These are phyloP conservation scores for Oasisia sp. DNA, from an alignment of 2,888 invertebrate genomes.

Conservation along the genomic window DNA sequence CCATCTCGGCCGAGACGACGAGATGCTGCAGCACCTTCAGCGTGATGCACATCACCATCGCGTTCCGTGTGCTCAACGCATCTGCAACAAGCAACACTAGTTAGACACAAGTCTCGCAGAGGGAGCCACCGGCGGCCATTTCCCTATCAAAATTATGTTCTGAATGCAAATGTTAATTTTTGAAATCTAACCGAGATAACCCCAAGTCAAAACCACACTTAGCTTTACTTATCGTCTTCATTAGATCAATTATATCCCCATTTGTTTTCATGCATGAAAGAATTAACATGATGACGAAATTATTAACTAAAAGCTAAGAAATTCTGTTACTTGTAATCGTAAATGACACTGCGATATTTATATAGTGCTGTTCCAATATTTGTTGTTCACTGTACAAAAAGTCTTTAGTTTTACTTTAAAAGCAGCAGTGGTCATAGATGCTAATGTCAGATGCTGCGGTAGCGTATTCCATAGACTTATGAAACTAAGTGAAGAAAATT, in stretches of 20 bases:
- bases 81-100: constrained; percentile 55
- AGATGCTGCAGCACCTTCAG: constrained; percentile 87
- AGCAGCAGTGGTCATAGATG: too few species aligned
- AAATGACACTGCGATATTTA: too few species aligned
- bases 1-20: constrained; percentile 77
- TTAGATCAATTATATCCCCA: background rate
- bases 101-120: constrained; percentile 50
- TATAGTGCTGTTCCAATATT: too few species aligned
- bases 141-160: background rate
- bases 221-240: background rate
- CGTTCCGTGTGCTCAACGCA: constrained; percentile 85
- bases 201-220: background rate
- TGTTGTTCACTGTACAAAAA: too few species aligned
- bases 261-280: background rate
- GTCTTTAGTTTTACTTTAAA: too few species aligned
- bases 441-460: too few species aligned
- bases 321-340: background rate
- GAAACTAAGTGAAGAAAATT: background rate
- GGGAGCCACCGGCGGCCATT: background rate
- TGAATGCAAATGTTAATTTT: too few species aligned
- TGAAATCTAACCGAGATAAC: too few species aligned
- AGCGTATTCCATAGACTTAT: background rate
- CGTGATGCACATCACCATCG: constrained; percentile 82
- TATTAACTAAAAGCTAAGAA: background rate
- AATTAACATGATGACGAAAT: background rate